A percentile compares a stretch with the other conserved stretches of the same genome.
Evolutionary conservation across 2,113 vertebrate genomes (phyloP).

Genomic region (Tragelaphus scriptus): DNA sequence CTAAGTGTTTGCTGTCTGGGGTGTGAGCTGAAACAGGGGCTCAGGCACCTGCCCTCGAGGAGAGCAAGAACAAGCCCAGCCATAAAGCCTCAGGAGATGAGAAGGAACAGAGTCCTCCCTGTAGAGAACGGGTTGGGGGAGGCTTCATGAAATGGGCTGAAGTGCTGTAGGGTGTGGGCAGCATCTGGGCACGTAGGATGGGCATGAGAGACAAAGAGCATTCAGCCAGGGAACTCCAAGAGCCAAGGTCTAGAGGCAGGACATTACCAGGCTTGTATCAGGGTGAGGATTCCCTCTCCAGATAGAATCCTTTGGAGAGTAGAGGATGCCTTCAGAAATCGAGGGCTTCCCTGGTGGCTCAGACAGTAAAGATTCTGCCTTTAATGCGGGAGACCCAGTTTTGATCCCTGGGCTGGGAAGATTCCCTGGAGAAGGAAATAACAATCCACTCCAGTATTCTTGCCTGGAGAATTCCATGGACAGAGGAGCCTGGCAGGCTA

Average conservation of each 20-base stretch:
- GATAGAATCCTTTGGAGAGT: background rate
- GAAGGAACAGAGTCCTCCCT: background rate
- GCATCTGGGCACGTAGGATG: background rate
- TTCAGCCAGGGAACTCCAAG: background rate
- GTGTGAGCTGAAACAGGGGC: background rate
- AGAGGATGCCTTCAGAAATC: background rate
- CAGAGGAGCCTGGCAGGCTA: fast-evolving
- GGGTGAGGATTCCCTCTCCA: background rate
- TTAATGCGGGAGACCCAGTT: background rate
- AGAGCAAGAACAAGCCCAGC: background rate
- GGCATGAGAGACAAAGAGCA: background rate
- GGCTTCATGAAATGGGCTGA: background rate
- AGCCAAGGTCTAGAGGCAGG: background rate
- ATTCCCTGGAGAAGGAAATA: background rate
- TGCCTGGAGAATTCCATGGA: background rate
- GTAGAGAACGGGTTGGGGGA: background rate
- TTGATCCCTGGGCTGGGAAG: background rate
- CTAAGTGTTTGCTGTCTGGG: background rate
- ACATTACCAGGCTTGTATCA: background rate
- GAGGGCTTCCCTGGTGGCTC: background rate
- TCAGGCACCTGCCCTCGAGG: background rate
- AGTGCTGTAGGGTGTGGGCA: background rate
- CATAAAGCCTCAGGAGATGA: background rate
- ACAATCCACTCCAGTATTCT: background rate
- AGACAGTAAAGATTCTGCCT: background rate